Conservation (phyloP, 64 coral and sea anemone genomes). For the Orbicella faveolata region DNA sequence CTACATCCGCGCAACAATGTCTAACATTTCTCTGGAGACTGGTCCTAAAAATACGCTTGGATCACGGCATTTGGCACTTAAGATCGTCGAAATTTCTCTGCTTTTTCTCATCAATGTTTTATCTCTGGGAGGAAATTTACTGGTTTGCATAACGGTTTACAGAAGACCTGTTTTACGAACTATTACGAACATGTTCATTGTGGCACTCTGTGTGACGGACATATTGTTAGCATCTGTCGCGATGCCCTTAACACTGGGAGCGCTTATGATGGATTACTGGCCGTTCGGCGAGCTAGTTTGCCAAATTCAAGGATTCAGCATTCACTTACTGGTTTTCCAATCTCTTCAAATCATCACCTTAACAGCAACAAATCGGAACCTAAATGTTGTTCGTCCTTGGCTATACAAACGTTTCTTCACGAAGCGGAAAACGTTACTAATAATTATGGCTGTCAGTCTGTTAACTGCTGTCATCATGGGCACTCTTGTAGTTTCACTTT, state of each 20-base stretch:
- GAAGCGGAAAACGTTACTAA: slow-evolving; percentile 60
- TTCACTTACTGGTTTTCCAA: slow-evolving; percentile 67
- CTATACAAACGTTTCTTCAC: slow-evolving; percentile 70
- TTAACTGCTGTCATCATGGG: slow-evolving; percentile 52
- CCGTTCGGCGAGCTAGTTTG: slow-evolving; percentile 55
- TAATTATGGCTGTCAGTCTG: slow-evolving; percentile 47
- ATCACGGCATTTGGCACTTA: slow-evolving; percentile 18
- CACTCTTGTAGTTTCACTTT: slow-evolving; percentile 39
- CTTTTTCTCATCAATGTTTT: slow-evolving; percentile 40
- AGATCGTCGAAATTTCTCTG: slow-evolving; percentile 35
- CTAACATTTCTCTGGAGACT: slow-evolving; percentile 4
- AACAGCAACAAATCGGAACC: slow-evolving; percentile 78
- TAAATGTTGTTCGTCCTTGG: slow-evolving; percentile 70
- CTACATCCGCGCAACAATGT: background rate
- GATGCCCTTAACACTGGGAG: slow-evolving; percentile 58
- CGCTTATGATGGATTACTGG: slow-evolving; percentile 46
- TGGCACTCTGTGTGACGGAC: slow-evolving; percentile 66
- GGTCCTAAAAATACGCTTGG: slow-evolving; percentile 22
- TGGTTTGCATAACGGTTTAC: slow-evolving; percentile 73
- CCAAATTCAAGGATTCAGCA: slow-evolving; percentile 81
- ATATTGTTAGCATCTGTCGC: slow-evolving; percentile 52
- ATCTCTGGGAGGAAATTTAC: slow-evolving; percentile 59
- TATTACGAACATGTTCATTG: slow-evolving; percentile 78
- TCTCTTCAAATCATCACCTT: slow-evolving; percentile 81
- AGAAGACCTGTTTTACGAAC: slow-evolving; percentile 56